Base-by-base conservation (phyloP, 2,888 invertebrate species). In the Synergus gifuensis region DNA sequence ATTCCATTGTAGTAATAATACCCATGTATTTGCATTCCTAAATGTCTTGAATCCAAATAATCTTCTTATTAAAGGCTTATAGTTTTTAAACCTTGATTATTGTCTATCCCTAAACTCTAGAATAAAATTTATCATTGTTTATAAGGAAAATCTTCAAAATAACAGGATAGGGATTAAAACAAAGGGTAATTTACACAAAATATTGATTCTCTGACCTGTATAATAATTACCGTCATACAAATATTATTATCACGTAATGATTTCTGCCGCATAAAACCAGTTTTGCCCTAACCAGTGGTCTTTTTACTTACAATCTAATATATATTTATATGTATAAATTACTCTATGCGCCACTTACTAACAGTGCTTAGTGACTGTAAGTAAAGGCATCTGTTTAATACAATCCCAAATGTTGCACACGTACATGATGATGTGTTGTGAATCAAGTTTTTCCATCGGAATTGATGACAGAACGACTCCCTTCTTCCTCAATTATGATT, bases 251-350 rank as follows among this genome's bases (percentile, higher is more conserved):
- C 73, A 73, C 73, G 73, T 73, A 73, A 73, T 54, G 54, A 73
- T 73, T 73, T 73, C 49, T 73, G 73, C 54, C n/a, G 73, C 73
- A 73, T 49, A 73, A 73, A 73, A 73, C 54, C 73, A 73, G 54
- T 54, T 73, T 73, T 28, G 14, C 54, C 49, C 54, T 73, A 54
- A 36, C 36, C 73, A 54, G 54, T 54, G 73, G 36, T 73, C 54
- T 73, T 54, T 73, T 28, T 54, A 60, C 73, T 73, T 73, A 73
- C 36, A 54, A 28, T 16, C 49, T 73, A 73, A 73, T 73, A 54
- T 54, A 73, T 73, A 73, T 73, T 73, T 73, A 54, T 73, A 73
- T 73, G 73, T 73, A 73, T 73, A 73, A 73, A 73, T 73, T 73
- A 73, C n/a, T 73, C 73, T 73, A 73, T 54, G 54, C 36, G 73